Percentiles rank a stretch among this genome's conserved stretches.
Evolutionary conservation across 2,797 vertebrate species (phyloP).

Genomic region (Pangasius macronema): DNA sequence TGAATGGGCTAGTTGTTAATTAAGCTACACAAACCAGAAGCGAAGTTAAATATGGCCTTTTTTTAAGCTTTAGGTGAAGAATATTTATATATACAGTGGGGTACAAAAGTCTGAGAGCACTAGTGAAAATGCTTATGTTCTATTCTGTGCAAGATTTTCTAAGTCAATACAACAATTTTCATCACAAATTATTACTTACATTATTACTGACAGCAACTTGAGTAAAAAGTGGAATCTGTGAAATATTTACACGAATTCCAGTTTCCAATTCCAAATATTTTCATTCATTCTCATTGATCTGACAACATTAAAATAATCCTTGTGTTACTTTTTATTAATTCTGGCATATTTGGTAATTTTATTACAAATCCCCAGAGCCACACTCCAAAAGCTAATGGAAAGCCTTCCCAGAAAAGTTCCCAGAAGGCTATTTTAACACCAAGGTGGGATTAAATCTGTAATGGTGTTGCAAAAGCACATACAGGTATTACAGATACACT

Average conservation of each 20-base stretch:
- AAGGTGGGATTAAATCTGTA: too few species aligned
- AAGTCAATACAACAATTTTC: background rate
- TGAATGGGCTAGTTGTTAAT: background rate
- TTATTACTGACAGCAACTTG: background rate
- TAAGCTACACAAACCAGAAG: background rate
- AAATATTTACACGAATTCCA: background rate
- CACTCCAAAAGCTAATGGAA: background rate
- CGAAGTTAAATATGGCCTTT: background rate
- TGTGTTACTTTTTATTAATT: background rate
- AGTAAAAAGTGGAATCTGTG: background rate
- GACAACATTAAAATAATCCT: background rate
- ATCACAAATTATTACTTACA: background rate
- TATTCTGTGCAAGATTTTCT: background rate
- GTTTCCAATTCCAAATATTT: background rate
- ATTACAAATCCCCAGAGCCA: background rate
- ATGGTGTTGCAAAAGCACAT: too few species aligned
- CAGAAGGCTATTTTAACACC: too few species aligned
- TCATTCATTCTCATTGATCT: background rate
- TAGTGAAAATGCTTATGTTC: background rate
- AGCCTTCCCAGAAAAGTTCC: too few species aligned
- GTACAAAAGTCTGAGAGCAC: background rate
- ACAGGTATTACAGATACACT: background rate
- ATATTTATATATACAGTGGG: background rate
- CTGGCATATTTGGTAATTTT: background rate
- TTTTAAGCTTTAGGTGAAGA: background rate